phyloP scores from a whole-genome alignment of 2,888 invertebrate species.

The Myathropa florea region DNA sequence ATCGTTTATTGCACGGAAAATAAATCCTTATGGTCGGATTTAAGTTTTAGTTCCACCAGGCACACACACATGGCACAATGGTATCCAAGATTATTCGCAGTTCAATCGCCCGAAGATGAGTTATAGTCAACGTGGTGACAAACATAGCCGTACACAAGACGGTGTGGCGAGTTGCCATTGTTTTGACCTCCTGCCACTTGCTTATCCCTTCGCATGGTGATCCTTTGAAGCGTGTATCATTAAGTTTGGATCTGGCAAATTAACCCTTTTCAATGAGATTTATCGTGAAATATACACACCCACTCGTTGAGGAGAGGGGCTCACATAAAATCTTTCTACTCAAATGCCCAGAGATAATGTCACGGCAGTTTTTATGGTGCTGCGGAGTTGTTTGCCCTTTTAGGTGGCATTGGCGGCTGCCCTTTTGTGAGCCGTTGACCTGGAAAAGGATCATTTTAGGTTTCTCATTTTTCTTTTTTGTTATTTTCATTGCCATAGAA shows the following conservation, averaged over 20 bases:
- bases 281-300: slow-evolving; percentile 23
- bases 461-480: slow-evolving; percentile 16
- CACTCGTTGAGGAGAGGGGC: background rate
- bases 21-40: slow-evolving; percentile 52
- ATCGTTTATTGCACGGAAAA: slow-evolving; percentile 55
- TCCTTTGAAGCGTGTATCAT: slow-evolving; percentile 52
- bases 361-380: slow-evolving; percentile 47
- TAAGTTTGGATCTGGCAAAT: slow-evolving; percentile 62
- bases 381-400: slow-evolving; percentile 45
- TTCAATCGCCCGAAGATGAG: slow-evolving; percentile 61
- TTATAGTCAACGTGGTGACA: slow-evolving; percentile 49
- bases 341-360: slow-evolving; percentile 55
- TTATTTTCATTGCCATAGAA: background rate
- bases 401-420: slow-evolving; percentile 37
- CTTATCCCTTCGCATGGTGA: slow-evolving; percentile 26
- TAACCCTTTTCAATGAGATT: slow-evolving; percentile 66
- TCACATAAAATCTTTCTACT: slow-evolving; percentile 40
- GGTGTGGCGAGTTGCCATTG: background rate
- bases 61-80: slow-evolving; percentile 21
- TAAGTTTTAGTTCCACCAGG: slow-evolving; percentile 33
- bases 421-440: slow-evolving; percentile 64
- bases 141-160: background rate
- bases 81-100: slow-evolving; percentile 52
- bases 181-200: background rate
- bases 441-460: slow-evolving; percentile 60